Conservation (phyloP, 2,797 vertebrate species). For the Tragelaphus eurycerus region DNA sequence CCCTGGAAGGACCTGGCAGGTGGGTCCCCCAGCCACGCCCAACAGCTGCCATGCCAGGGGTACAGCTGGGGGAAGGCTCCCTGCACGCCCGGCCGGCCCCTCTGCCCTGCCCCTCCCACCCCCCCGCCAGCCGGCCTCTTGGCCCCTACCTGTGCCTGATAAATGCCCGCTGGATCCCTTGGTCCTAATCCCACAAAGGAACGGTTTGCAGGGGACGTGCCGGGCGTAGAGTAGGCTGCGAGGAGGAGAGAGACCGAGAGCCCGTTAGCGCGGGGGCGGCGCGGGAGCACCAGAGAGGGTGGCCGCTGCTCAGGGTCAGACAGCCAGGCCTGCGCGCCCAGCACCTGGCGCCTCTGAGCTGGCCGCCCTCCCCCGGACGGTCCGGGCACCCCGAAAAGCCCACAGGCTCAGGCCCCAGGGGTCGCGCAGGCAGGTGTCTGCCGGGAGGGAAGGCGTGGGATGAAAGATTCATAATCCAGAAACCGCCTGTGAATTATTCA, state of each 20-base stretch:
- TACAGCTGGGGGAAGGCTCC: neutral
- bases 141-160: constrained; percentile 93
- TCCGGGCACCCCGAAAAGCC: neutral
- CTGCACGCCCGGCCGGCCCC: constrained; percentile 28
- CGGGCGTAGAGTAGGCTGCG: constrained; percentile 95
- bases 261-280: constrained; percentile 75
- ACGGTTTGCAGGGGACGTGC: constrained; percentile 95
- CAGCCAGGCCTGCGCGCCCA: neutral
- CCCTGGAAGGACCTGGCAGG: neutral
- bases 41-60: neutral
- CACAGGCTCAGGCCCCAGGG: neutral
- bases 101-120: constrained; percentile 51
- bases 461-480: neutral
- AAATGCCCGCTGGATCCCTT: constrained; percentile 94
- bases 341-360: neutral
- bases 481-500: neutral
- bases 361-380: neutral
- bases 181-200: constrained; percentile 96
- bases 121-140: constrained; percentile 67
- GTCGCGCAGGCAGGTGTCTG: neutral
- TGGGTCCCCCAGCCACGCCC: neutral
- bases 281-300: constrained; percentile 43
- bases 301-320: constrained; percentile 46
- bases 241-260: constrained; percentile 81
- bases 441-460: neutral